Conservation (phyloP, 2,113 vertebrate genomes). For the Clupea harengus region DNA sequence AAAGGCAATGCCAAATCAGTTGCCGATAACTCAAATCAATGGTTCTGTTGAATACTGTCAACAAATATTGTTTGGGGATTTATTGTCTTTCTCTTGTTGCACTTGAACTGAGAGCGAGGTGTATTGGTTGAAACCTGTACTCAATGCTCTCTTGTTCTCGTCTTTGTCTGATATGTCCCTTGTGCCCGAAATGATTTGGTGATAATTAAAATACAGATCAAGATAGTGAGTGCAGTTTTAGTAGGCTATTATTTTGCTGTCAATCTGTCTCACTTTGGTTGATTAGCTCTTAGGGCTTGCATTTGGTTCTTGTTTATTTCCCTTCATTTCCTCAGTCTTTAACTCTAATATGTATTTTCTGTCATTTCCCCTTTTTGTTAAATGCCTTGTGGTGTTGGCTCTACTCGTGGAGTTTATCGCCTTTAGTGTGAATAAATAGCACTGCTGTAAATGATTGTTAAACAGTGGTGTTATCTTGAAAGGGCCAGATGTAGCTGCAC, state of each 20-base stretch:
- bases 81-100: no score
- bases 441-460: constrained; percentile 42
- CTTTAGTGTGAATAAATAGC: constrained; percentile 64
- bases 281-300: background rate
- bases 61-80: no score
- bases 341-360: constrained; percentile 46
- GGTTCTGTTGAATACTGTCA: no score
- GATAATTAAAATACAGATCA: background rate
- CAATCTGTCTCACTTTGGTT: background rate
- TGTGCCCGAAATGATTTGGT: background rate
- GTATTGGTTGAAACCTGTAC: no score
- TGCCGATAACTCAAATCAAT: background rate
- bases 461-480: constrained; percentile 66
- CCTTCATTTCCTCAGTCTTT: constrained; percentile 35
- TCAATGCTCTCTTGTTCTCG: no score
- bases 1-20: background rate
- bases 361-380: constrained; percentile 44
- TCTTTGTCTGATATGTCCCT: no score
- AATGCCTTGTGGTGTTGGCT: constrained; percentile 55
- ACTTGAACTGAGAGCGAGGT: no score
- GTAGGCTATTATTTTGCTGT: background rate
- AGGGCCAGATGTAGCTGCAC: constrained; percentile 70
- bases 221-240: background rate
- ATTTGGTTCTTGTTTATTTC: background rate
- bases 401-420: constrained; percentile 57